phyloP scores from a whole-genome alignment of 2,888 invertebrate genomes.

The Oscheius onirici region DNA sequence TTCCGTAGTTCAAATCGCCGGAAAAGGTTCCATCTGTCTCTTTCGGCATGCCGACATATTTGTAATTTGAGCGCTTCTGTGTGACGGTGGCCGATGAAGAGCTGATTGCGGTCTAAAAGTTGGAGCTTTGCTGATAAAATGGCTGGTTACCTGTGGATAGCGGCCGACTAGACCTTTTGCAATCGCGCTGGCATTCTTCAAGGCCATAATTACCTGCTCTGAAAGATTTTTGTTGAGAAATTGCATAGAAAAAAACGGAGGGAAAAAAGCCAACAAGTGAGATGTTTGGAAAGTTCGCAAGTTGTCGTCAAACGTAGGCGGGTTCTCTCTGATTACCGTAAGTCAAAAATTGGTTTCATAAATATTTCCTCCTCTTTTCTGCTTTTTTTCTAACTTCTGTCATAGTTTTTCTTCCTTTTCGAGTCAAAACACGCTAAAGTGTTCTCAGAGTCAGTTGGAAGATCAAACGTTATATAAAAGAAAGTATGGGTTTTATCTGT shows the following conservation, averaged over 20 bases:
- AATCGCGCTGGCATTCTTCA: conserved; percentile 45
- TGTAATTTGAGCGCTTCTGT: conserved; percentile 51
- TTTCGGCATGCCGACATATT: conserved; percentile 65
- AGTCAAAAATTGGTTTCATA: neutral
- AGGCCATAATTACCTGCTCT: conserved; percentile 41
- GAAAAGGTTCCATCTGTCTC: conserved; percentile 65
- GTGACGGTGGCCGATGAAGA: neutral
- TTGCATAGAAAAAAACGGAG: neutral
- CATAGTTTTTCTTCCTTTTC: too few species aligned
- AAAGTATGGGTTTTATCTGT: too few species aligned
- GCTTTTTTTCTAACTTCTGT: too few species aligned
- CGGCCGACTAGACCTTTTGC: conserved; percentile 48
- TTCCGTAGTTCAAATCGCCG: conserved; percentile 64
- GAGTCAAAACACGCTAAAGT: too few species aligned
- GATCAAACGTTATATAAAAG: too few species aligned
- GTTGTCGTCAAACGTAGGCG: neutral
- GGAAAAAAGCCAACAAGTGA: neutral
- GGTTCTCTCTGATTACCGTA: neutral
- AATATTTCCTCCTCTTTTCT: neutral
- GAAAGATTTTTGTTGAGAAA: too few species aligned
- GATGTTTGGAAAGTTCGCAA: neutral
- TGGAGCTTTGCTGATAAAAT: neutral
- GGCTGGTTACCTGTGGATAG: conserved; percentile 21
- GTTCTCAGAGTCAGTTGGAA: too few species aligned
- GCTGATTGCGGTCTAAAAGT: neutral